Base-by-base conservation (phyloP, 1,140 invertebrate species). In the Papilio xuthus region DNA sequence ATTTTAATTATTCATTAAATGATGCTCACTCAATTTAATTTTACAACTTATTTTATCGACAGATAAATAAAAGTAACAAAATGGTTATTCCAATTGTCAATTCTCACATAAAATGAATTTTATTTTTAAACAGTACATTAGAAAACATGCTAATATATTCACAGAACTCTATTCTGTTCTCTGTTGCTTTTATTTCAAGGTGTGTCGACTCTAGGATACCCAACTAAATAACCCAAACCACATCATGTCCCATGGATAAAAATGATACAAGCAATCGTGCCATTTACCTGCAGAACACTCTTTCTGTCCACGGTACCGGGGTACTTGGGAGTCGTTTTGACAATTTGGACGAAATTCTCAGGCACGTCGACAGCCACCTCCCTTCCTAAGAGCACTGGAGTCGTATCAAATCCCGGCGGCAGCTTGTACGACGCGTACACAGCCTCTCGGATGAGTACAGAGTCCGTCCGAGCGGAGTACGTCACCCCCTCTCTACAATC, bases 311-410 rank as follows among this genome's bases (percentile, higher is more conserved):
- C 87, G 83, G 89, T 91, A 83, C 96, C 95, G n/a, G 96, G 96
- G 90, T 96, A 97, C 81, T 96, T 96, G n/a, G 96, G 96, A 28
- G 96, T 95, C 23, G 95, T 95, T 94, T 97, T 97, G 82, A 96
- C 94, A 26, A 96, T 95, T 83, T 96, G 96, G n/a, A 97, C 95
- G 86, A 97, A 97, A 84, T 96, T 96, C 67, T 96, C 95, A 1
- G 96, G 96, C 79, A 97, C 96, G 86, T 97, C 96, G 28, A 97
- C 96, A 10, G 96, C 96, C 83, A 97, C 95, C 85, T 97, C 96
- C 77, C 96, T 94, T 77, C 96, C 96, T 56, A 94, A 93, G 69
- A 95, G 86, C 78, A 92, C 94, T 56, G 90, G 94, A 78, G 93
- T 95, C 77, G 89, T 92, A 82, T 92, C 90, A 75, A 94, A 93